Evolutionary conservation across 2,797 vertebrate genomes (phyloP).

Genomic region (Columba guinea): DNA sequence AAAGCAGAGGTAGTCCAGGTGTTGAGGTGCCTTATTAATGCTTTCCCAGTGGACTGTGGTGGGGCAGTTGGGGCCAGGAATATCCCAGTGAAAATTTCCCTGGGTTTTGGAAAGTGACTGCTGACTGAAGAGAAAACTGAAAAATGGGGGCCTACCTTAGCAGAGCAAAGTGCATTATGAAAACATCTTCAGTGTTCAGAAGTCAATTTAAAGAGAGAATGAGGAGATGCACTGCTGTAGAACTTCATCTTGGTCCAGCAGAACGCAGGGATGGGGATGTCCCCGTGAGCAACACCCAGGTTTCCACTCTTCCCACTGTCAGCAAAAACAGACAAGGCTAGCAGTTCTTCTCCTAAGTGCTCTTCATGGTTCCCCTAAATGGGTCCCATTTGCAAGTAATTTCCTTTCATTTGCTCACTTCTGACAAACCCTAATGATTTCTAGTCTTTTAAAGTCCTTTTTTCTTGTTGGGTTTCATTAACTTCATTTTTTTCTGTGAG

Average conservation of each 20-base stretch:
- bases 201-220: neutral
- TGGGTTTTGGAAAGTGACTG: neutral
- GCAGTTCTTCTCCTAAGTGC: neutral
- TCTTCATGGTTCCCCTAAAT: neutral
- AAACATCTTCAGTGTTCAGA: neutral
- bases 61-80: neutral
- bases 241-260: neutral
- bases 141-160: neutral
- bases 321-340: neutral
- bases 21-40: neutral
- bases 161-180: neutral
- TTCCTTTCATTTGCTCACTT: neutral
- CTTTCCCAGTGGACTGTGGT: neutral
- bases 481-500: neutral
- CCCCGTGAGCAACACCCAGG: neutral
- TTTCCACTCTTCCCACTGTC: neutral
- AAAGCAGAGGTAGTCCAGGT: neutral
- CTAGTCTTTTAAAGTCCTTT: neutral
- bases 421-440: neutral
- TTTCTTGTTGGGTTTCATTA: neutral
- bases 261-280: neutral
- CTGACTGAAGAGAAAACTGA: neutral
- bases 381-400: neutral
- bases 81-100: neutral
- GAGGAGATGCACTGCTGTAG: neutral